phyloP scores from a whole-genome alignment of 35 echinoderm and acorn worm genomes.

The Anneissia japonica region DNA sequence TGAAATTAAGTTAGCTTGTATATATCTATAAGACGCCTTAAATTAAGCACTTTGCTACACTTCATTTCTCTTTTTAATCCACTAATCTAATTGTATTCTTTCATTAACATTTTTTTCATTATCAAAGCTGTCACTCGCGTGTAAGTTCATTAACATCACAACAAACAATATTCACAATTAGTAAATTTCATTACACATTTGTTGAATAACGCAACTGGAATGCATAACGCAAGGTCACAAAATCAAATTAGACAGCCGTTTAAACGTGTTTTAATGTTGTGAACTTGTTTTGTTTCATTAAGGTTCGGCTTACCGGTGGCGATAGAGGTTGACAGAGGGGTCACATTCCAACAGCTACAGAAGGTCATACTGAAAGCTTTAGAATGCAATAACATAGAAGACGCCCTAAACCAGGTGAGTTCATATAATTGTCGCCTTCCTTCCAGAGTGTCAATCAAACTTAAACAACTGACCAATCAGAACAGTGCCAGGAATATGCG shows the following conservation, averaged over 20 bases:
- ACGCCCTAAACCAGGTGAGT: constrained; percentile 55
- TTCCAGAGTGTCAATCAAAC: too few species aligned
- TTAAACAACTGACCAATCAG: too few species aligned
- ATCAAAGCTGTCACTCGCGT: not conserved
- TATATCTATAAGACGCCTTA: too few species aligned
- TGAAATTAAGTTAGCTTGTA: too few species aligned
- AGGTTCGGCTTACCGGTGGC: constrained; percentile 91
- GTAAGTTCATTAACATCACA: not conserved
- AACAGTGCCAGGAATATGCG: too few species aligned
- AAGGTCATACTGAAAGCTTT: constrained; percentile 78
- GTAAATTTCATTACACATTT: not conserved
- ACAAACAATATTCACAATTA: not conserved
- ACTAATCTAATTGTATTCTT: too few species aligned
- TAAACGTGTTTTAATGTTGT: too few species aligned
- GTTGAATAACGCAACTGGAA: not conserved
- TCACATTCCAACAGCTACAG: constrained; percentile 72
- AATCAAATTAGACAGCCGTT: too few species aligned
- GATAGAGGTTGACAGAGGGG: constrained; percentile 71
- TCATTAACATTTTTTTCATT: too few species aligned
- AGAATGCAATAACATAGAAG: constrained; percentile 67
- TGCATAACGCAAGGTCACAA: not conserved
- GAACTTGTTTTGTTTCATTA: not conserved
- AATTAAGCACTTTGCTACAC: too few species aligned
- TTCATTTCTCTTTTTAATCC: too few species aligned
- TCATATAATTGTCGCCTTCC: too few species aligned